Base-by-base conservation (phyloP, 2,797 vertebrate genomes). In the Schizopygopsis pylzovi region DNA sequence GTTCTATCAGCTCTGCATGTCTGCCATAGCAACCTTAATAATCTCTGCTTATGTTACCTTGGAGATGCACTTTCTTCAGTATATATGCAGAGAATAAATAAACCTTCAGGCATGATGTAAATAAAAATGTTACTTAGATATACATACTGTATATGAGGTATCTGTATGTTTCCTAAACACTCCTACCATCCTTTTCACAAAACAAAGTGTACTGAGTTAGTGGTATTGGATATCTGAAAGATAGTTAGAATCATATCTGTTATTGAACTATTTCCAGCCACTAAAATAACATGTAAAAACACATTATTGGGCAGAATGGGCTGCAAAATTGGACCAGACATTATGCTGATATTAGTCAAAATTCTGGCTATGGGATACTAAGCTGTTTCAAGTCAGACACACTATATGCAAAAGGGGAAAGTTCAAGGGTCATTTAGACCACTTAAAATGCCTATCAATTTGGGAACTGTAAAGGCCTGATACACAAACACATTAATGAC, bases 401-500 rank as follows among this genome's bases (percentile, higher is more conserved):
- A 12, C 45, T 6, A 43, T 28, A 28, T n/a, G 4, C 1, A n/a
- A 43, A 71, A 43, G 6, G 49, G 2, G 8, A 18, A 56, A 56
- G 33, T 43, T 54, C 49, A 39, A 56, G 67, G 65, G 37, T 82
- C 49, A 16, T 71, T 33, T n/a, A 56, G 28, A 56, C 65, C 47
- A 49, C 45, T 71, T 59, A 41, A 72, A 56, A n/a, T 59, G 45
- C 15, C 9, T 82, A 47, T 56, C 33, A 10, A 43, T 25, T 71
- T 9, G 22, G 13, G 39, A 72, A 82, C 25, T 61, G 39, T 11
- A 82, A 71, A 70, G 20, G 70, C 52, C n/a, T 73, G 52, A 73
- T 4, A 16, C 39, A 90, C 87, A 86, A 28, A 63, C 18, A 78
- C 80, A 68, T 85, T 61, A 52, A 87, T 89, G 75, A 89, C 90